Percentiles rank a stretch among this genome's conserved stretches.
Conservation (phyloP, 2,888 invertebrate genomes). For the Helicoverpa assulta region DNA sequence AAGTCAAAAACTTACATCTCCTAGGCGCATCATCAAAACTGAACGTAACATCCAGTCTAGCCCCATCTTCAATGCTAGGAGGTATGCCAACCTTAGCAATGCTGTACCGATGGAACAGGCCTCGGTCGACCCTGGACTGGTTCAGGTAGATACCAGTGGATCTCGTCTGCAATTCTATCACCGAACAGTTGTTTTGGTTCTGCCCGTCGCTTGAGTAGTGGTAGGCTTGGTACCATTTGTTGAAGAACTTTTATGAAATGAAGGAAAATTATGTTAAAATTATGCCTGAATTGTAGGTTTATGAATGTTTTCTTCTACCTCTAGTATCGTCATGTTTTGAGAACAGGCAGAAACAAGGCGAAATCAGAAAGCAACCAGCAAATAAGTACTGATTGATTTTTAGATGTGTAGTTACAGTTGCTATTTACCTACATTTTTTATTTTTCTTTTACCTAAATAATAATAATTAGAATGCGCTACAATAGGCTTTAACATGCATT, state of each 20-base stretch:
- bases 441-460: too few species aligned
- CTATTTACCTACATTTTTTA: too few species aligned
- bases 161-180: conserved; percentile 71
- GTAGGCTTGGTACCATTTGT: conserved; percentile 82
- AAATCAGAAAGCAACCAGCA: too few species aligned
- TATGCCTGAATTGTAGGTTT: too few species aligned
- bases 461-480: too few species aligned
- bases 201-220: conserved; percentile 81
- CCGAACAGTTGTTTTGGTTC: conserved; percentile 78
- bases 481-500: too few species aligned
- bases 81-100: conserved; percentile 73
- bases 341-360: too few species aligned
- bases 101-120: conserved; percentile 80
- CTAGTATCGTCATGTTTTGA: too few species aligned
- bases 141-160: conserved; percentile 77
- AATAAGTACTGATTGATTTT: too few species aligned
- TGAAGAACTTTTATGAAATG: conserved; percentile 75
- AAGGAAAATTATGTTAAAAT: neutral
- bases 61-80: conserved; percentile 66
- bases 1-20: conserved; percentile 78
- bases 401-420: too few species aligned
- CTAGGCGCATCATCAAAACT: conserved; percentile 77
- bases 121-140: conserved; percentile 79
- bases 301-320: too few species aligned
- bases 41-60: conserved; percentile 74